Conservation (phyloP, 2,797 vertebrate species). For the Clarias fuscus region DNA sequence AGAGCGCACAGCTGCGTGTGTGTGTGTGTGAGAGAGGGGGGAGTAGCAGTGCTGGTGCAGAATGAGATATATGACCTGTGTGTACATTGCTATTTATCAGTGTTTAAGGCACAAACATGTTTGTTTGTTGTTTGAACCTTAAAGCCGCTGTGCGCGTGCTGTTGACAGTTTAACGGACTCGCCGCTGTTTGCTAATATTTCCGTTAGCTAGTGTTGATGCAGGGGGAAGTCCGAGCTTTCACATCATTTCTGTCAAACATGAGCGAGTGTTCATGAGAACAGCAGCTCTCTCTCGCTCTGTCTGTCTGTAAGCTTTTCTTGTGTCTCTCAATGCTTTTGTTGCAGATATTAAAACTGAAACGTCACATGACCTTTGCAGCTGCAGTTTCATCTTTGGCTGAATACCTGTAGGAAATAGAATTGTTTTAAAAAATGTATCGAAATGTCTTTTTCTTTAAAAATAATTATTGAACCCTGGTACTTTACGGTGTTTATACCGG, state of each 20-base stretch:
- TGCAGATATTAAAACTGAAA: not conserved
- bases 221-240: not conserved
- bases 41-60: not conserved
- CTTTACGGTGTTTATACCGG: not conserved
- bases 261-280: not conserved
- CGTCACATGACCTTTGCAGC: not conserved
- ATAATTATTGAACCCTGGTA: not conserved
- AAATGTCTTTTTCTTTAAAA: not conserved
- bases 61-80: not conserved
- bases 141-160: not conserved
- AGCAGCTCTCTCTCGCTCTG: too few species aligned
- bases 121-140: not conserved
- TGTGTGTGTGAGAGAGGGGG: not conserved
- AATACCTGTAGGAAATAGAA: not conserved
- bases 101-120: not conserved
- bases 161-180: not conserved
- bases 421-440: not conserved
- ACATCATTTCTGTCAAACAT: not conserved
- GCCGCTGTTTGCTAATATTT: not conserved
- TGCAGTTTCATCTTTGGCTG: too few species aligned
- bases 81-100: not conserved
- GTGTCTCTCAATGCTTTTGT: not conserved
- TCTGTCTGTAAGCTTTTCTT: too few species aligned
- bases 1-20: too few species aligned
- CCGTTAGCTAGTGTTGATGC: not conserved